phyloP scores from a whole-genome alignment of 2,113 vertebrate species.

The Anthoscopus minutus region DNA sequence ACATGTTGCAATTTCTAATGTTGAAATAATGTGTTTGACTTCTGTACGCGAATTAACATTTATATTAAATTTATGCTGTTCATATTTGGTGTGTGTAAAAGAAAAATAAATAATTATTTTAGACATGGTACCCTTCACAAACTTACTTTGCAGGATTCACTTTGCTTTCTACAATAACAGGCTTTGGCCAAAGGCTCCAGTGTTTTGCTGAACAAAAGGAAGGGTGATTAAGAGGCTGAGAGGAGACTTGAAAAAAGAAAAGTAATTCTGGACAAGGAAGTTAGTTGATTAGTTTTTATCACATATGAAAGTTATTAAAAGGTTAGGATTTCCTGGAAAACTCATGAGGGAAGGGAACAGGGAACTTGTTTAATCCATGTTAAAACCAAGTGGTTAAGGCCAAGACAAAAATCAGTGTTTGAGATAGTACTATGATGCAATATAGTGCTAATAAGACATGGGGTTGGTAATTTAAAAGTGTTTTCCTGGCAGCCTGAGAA shows the following conservation, averaged over 20 bases:
- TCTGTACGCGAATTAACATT: conserved; percentile 67
- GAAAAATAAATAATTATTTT: background rate
- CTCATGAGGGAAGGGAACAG: background rate
- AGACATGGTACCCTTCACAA: background rate
- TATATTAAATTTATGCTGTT: conserved; percentile 71
- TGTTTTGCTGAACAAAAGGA: background rate
- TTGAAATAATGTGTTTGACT: conserved; percentile 79
- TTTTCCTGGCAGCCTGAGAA: background rate
- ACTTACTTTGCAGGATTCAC: background rate
- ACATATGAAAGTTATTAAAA: background rate
- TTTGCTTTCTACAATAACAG: background rate
- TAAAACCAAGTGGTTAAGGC: background rate
- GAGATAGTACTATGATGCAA: background rate
- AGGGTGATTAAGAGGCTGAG: background rate
- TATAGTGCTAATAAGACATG: background rate
- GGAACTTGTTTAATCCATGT: background rate
- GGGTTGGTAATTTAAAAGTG: background rate
- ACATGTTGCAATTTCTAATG: conserved; percentile 65
- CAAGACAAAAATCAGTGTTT: background rate
- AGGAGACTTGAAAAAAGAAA: background rate
- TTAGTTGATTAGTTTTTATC: background rate
- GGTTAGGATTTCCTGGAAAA: background rate
- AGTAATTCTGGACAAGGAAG: background rate
- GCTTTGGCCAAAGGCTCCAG: background rate
- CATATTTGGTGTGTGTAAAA: conserved; percentile 17